Evolutionary conservation across 1,140 invertebrate species (phyloP).

Genomic region (Cydia splendana): DNA sequence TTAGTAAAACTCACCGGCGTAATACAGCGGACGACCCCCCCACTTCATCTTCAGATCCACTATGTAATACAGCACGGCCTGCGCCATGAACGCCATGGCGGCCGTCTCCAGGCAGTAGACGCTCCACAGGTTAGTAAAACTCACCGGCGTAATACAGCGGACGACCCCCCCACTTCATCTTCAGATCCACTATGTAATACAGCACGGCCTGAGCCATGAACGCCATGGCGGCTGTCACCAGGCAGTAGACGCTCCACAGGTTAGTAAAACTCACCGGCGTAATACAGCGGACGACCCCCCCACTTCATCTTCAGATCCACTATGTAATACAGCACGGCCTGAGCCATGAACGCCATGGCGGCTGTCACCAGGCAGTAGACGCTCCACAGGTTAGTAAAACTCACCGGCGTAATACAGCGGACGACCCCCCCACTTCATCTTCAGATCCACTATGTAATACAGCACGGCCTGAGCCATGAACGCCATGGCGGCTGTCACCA

Average conservation of each 20-base stretch:
- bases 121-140: slow-evolving; percentile 85
- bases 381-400: too few species aligned
- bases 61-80: slow-evolving; percentile 85
- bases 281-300: slow-evolving; percentile 88
- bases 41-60: slow-evolving; percentile 88
- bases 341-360: too few species aligned
- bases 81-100: slow-evolving; percentile 85
- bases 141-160: slow-evolving; percentile 86
- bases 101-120: slow-evolving; percentile 88
- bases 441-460: too few species aligned
- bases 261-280: slow-evolving; percentile 82
- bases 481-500: too few species aligned
- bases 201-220: slow-evolving; percentile 85
- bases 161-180: slow-evolving; percentile 86
- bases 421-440: too few species aligned
- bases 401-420: too few species aligned
- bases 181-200: slow-evolving; percentile 88
- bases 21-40: slow-evolving; percentile 88
- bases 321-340: too few species aligned
- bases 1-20: slow-evolving; percentile 78
- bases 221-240: slow-evolving; percentile 86
- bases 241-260: slow-evolving; percentile 89
- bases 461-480: too few species aligned
- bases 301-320: slow-evolving; percentile 74
- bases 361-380: too few species aligned